Base-by-base conservation (phyloP, 2,113 vertebrate genomes). In the Noturus placidus region DNA sequence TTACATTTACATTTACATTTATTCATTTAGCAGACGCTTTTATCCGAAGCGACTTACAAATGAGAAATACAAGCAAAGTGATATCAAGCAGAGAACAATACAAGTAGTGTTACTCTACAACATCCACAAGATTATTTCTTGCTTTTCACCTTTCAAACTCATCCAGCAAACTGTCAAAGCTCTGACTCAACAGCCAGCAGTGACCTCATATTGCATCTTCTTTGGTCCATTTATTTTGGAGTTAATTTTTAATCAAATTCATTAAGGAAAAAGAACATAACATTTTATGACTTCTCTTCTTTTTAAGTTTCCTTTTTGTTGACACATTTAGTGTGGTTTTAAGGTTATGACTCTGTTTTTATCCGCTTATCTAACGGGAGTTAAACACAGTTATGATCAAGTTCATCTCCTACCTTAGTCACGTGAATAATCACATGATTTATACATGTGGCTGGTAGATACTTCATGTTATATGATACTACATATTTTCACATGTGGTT, bases 121-220 rank as follows among this genome's bases (percentile, higher is more conserved):
- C n/a, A n/a, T n/a, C n/a, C n/a, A n/a, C n/a, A n/a, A n/a, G n/a
- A n/a, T n/a, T n/a, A n/a, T 30, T 50, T 10, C 42, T 14, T 50
- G 38, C 9, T 76, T 76, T 50, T 50, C 42, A 50, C 38, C 38
- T 5, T 76, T 38, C 19, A 76, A 46, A 46, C 72, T 20, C 22
- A 74, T 74, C 19, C 19, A 74, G 35, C 70, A 42, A 76, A 14
- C 72, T 46, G 72, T 76, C 42, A 27, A 14, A 79, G 50, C 50
- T 79, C 76, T 9, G 9, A 79, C 50, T 54, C 50, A 79, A 19
- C 19, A 50, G 15, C 27, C 50, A 54, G 15, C 27, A 79, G 2
- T 54, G 27, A 79, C 76, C 50, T 79, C 76, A 30, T 79, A n/a
- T 54, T 79, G 30, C 54, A 50, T 54, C 27, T 79, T 79, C 50